A percentile compares a stretch with the other conserved stretches of the same genome.
phyloP scores from a whole-genome alignment of 2,888 invertebrate species.

The Leucoma salicis region DNA sequence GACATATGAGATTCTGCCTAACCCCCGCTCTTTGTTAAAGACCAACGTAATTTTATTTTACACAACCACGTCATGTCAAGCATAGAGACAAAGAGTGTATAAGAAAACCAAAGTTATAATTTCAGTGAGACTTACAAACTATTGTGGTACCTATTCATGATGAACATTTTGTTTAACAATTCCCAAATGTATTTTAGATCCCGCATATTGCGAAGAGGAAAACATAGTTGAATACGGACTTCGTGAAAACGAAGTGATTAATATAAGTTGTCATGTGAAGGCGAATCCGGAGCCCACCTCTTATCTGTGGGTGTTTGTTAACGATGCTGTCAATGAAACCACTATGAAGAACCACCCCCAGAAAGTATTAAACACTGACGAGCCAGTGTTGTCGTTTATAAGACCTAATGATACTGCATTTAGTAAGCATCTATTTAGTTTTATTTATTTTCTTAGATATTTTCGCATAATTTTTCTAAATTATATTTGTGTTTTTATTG shows the following conservation, averaged over 20 bases:
- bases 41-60: too few species aligned
- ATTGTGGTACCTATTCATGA: too few species aligned
- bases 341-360: slow-evolving; percentile 43
- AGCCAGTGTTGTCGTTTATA: slow-evolving; percentile 47
- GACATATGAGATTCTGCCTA: too few species aligned
- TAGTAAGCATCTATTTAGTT: slow-evolving; percentile 44
- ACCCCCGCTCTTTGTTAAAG: too few species aligned
- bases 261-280: slow-evolving; percentile 62
- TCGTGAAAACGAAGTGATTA: slow-evolving; percentile 57
- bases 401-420: slow-evolving; percentile 57
- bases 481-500: too few species aligned
- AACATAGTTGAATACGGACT: slow-evolving; percentile 57
- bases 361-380: slow-evolving; percentile 47
- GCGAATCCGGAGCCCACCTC: slow-evolving; percentile 54
- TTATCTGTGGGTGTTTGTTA: slow-evolving; percentile 63
- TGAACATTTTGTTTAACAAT: background rate
- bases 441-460: background rate
- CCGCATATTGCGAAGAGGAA: slow-evolving; percentile 60
- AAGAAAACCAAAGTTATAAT: too few species aligned
- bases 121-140: too few species aligned
- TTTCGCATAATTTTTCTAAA: too few species aligned
- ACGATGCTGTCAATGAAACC: slow-evolving; percentile 46
- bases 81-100: too few species aligned
- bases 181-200: slow-evolving; percentile 46
- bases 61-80: too few species aligned